Percentiles rank a stretch among this genome's conserved stretches.
Conservation (phyloP, 2,888 invertebrate genomes). For the Xylophagus ater region DNA sequence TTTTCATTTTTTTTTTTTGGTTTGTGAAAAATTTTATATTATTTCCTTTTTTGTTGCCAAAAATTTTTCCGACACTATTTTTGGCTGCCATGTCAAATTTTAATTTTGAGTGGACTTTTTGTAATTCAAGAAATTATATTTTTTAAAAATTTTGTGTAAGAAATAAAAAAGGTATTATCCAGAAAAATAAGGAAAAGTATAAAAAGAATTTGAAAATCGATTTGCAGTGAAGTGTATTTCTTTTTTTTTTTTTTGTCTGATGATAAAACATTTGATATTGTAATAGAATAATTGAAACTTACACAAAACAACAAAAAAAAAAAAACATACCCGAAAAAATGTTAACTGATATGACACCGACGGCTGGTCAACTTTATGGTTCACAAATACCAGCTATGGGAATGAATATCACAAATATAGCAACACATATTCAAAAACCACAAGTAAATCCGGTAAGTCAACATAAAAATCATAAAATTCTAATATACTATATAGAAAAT, state of each 20-base stretch:
- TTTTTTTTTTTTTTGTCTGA: neutral
- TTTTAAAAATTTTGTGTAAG: neutral
- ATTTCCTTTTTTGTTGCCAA: neutral
- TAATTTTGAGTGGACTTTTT: neutral
- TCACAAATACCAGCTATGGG: constrained; percentile 49
- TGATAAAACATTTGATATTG: neutral
- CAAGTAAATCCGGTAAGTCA: constrained; percentile 40
- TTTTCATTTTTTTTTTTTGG: neutral
- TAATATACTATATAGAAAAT: too few relatives aligned
- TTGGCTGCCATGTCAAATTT: constrained; percentile 1
- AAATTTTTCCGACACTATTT: neutral
- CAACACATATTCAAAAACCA: constrained; percentile 39
- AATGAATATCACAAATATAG: constrained; percentile 44
- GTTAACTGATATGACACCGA: constrained; percentile 51
- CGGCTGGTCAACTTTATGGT: constrained; percentile 49
- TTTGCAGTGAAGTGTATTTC: neutral
- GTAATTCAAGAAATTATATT: neutral
- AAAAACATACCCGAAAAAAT: constrained; percentile 27
- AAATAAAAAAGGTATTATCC: neutral
- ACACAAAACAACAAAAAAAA: too few relatives aligned
- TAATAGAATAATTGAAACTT: neutral
- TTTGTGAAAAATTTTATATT: neutral
- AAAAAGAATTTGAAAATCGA: neutral
- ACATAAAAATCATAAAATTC: too few relatives aligned
- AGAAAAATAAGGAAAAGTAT: neutral